phyloP scores from a whole-genome alignment of 2,888 invertebrate species.

The Drosophila nigricruria region DNA sequence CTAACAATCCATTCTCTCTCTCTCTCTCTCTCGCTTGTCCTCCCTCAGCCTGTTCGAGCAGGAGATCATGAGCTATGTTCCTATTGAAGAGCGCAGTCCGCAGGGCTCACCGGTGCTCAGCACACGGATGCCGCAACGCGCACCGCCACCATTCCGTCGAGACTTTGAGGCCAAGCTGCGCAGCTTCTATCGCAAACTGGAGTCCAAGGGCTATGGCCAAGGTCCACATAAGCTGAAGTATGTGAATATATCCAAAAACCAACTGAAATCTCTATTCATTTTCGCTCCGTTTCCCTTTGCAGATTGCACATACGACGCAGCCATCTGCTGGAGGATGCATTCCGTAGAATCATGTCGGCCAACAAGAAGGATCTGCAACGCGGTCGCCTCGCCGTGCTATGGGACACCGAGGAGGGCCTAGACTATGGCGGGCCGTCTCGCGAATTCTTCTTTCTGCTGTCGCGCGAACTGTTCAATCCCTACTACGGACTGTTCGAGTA shows the following conservation, averaged over 20 bases:
- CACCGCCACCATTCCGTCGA: slow-evolving; percentile 95
- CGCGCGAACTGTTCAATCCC: slow-evolving; percentile 98
- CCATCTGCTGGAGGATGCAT: slow-evolving; percentile 97
- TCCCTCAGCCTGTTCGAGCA: slow-evolving; percentile 95
- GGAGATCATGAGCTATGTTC: slow-evolving; percentile 99
- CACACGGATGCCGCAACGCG: slow-evolving; percentile 90
- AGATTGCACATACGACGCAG: slow-evolving; percentile 97
- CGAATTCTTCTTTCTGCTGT: slow-evolving; percentile 99
- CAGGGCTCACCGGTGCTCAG: slow-evolving; percentile 90
- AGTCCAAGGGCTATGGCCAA: slow-evolving; percentile 98
- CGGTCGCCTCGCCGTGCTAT: slow-evolving; percentile 96
- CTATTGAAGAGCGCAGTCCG: slow-evolving; percentile 87
- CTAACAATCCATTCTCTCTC: not conserved
- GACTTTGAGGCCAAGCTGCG: slow-evolving; percentile 98
- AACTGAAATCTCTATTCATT: not conserved
- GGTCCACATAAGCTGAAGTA: slow-evolving; percentile 98
- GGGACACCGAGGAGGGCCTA: slow-evolving; percentile 97
- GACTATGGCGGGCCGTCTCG: slow-evolving; percentile 98
- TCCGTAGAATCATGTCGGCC: slow-evolving; percentile 97
- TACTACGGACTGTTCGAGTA: slow-evolving; percentile 99
- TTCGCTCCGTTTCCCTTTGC: slow-evolving; percentile 37
- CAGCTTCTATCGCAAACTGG: slow-evolving; percentile 97
- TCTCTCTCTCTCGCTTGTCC: not conserved
- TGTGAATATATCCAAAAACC: slow-evolving; percentile 21
- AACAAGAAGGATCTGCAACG: slow-evolving; percentile 98